These are phyloP conservation scores for Pyrrhosoma nymphula DNA, from an alignment of 2,888 invertebrate genomes.

Conservation along the genomic window DNA sequence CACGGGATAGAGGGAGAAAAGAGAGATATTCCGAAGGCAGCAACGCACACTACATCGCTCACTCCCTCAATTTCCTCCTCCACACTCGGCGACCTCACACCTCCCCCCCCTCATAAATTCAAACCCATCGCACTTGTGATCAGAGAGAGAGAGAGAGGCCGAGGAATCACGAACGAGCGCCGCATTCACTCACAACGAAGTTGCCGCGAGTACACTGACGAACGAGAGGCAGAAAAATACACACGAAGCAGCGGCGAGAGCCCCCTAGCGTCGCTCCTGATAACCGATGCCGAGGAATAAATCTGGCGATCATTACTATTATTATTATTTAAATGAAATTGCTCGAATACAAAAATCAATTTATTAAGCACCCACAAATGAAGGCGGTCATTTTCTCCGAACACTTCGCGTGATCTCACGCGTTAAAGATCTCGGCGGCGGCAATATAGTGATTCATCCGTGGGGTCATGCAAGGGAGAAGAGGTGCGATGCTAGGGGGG, in stretches of 20 bases:
- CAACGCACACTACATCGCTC: background rate
- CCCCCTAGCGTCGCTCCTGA: background rate
- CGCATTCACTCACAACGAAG: background rate
- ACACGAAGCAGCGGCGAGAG: background rate
- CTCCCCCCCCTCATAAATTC: background rate
- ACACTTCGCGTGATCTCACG: conserved; percentile 7
- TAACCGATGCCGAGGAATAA: background rate
- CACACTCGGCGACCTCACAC: background rate
- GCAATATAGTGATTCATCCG: conserved; percentile 7
- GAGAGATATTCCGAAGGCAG: background rate
- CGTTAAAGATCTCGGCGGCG: background rate
- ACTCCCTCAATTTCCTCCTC: background rate
- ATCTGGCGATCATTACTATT: background rate
- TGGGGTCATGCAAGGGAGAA: conserved; percentile 42
- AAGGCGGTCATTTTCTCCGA: conserved; percentile 16
- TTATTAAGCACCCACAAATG: background rate
- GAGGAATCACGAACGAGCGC: conserved; percentile 7
- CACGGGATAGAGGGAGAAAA: background rate
- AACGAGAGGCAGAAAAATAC: background rate
- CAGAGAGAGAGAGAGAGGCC: background rate
- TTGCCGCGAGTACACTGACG: background rate
- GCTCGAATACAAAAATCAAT: background rate
- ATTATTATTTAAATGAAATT: background rate
- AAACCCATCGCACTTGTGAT: background rate
- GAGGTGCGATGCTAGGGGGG: background rate